Conservation (phyloP, 2,797 vertebrate genomes). For the Tadarida brasiliensis region DNA sequence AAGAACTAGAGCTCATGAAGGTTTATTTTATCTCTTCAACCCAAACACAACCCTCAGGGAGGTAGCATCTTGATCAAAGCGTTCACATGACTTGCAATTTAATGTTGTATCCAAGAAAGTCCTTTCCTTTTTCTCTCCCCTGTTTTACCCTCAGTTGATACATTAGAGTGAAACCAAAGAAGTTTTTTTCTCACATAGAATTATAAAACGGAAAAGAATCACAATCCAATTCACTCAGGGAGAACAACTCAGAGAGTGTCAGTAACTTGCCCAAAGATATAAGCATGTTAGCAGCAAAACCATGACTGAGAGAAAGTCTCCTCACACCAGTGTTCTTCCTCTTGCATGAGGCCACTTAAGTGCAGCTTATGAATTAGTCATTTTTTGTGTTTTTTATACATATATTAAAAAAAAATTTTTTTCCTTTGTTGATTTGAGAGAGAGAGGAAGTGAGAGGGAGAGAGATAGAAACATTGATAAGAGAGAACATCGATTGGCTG, state of each 20-base stretch:
- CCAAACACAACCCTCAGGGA: background rate
- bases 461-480: too few species aligned
- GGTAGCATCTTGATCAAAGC: background rate
- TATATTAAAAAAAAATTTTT: too few species aligned
- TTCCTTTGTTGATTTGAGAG: background rate
- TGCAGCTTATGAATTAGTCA: slow-evolving; percentile 1
- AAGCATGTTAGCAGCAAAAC: slow-evolving; percentile 29
- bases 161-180: slow-evolving; percentile 17
- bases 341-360: background rate
- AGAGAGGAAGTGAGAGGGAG: background rate
- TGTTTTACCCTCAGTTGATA: background rate
- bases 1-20: background rate
- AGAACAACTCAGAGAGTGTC: background rate
- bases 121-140: background rate
- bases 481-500: too few species aligned
- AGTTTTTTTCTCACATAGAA: background rate
- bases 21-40: background rate
- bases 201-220: slow-evolving; percentile 10
- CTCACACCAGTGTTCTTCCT: background rate
- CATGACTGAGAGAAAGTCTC: background rate
- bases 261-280: background rate
- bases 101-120: background rate
- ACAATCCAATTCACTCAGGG: background rate
- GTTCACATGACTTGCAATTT: background rate
- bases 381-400: background rate